These are phyloP conservation scores for Dusona sp. DNA, from an alignment of 2,888 invertebrate genomes.

Conservation along the genomic window DNA sequence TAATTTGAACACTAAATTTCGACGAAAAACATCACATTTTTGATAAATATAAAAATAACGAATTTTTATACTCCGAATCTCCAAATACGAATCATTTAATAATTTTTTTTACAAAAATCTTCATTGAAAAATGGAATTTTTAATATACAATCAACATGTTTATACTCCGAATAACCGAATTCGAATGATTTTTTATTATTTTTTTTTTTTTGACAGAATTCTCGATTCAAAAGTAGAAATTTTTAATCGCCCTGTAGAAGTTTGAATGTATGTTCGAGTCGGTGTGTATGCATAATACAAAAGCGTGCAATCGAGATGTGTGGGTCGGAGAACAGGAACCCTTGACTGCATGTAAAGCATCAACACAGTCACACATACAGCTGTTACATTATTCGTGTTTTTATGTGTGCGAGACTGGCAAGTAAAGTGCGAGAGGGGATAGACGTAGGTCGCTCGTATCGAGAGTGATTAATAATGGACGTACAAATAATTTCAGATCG, in stretches of 20 bases:
- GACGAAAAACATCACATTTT: not conserved
- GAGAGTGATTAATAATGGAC: slow-evolving; percentile 67
- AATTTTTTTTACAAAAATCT: not conserved
- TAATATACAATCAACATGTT: not conserved
- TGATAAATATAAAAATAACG: not conserved
- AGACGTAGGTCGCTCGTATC: slow-evolving; percentile 60
- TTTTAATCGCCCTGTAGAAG: slow-evolving; percentile 27
- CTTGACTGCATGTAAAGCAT: slow-evolving; percentile 34
- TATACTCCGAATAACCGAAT: not conserved
- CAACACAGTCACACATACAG: slow-evolving; percentile 23
- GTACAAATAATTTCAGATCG: slow-evolving; percentile 68
- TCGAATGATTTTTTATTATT: not conserved
- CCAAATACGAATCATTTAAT: not conserved
- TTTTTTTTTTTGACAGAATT: not conserved
- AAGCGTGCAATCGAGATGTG: not conserved
- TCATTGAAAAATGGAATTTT: not conserved
- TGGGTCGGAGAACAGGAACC: slow-evolving; percentile 19
- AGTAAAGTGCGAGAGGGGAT: slow-evolving; percentile 49
- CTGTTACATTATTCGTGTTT: slow-evolving; percentile 13
- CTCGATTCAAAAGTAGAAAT: not conserved
- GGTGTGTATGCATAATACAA: not conserved
- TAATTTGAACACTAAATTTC: not conserved
- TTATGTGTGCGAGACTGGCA: slow-evolving; percentile 29
- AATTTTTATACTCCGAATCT: not conserved
- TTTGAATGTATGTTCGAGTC: not conserved